Conservation (phyloP, 2,113 vertebrate genomes). For the Paedocypris sp. region DNA sequence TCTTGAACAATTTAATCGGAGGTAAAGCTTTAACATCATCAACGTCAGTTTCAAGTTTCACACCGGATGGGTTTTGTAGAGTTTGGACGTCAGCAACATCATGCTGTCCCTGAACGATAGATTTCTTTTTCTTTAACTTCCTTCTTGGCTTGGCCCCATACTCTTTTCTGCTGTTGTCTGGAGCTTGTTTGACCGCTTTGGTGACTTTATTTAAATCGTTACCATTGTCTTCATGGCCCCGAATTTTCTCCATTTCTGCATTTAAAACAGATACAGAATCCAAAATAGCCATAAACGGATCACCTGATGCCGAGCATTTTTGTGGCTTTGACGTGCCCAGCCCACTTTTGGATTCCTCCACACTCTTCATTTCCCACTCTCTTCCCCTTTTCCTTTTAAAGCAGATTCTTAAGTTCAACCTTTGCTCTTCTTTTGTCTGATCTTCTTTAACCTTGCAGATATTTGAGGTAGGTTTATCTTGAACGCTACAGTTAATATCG, state of each 20-base stretch:
- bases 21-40: conserved; percentile 43
- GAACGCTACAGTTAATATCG: too few relatives aligned
- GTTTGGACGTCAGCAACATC: neutral
- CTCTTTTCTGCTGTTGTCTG: conserved; percentile 42
- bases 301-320: conserved; percentile 10
- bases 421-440: conserved; percentile 39
- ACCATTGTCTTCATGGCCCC: conserved; percentile 41
- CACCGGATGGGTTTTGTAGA: neutral
- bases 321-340: conserved; percentile 28
- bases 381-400: conserved; percentile 57
- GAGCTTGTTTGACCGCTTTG: conserved; percentile 39
- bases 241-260: conserved; percentile 60
- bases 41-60: conserved; percentile 21
- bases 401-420: conserved; percentile 52
- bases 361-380: conserved; percentile 59
- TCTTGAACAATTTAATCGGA: conserved; percentile 54
- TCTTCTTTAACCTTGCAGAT: too few relatives aligned
- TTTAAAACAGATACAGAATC: conserved; percentile 60
- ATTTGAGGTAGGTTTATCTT: neutral
- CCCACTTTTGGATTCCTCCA: conserved; percentile 45
- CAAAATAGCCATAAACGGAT: conserved; percentile 63
- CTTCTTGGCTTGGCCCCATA: conserved; percentile 11
- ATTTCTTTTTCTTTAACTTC: neutral
- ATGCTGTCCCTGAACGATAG: neutral
- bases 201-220: conserved; percentile 44